Evolutionary conservation across 92 coral and sea anemone genomes (phyloP), one percentile per base, ranked within the genome.

Genomic region (Porites rus): DNA sequence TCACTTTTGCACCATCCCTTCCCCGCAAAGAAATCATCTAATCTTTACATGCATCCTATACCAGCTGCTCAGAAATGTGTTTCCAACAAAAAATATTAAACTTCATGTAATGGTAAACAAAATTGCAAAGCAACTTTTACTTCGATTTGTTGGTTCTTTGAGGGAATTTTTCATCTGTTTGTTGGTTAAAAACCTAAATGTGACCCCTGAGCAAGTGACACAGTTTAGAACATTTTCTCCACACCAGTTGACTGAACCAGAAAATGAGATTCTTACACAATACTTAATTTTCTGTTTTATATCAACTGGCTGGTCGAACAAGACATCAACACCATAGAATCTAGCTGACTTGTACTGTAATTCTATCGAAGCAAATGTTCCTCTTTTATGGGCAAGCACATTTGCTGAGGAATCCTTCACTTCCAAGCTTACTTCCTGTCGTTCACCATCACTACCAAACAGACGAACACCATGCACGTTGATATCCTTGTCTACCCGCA

Each of bases 241-340:
- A 68, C 18, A 12, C 72, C 72, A 68, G 0, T 16, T 21, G 25
- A n/a, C 1, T 68, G 72, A 68, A 24, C 72, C 72, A 68, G 72
- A 24, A n/a, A 68, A 4, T 11, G 72, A 68, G 31, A n/a, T 38
- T n/a, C 51, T 20, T 17, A 68, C 13, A n/a, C 72, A 20, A 12
- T 68, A 68, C 10, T 21, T 46, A 22, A 25, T 24, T n/a, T 68
- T 17, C 13, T 68, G 10, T 17, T 22, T 6, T 68, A 68, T 10
- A 68, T 4, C 25, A 24, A 38, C 72, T 68, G 72, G 72, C 25
- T 68, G 28, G 11, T 68, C 72, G 25, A 68, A 10, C 43, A 68
- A 68, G 31, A 68, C 72, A 68, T 68, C 31, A 68, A 25, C 10
- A 4, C 72, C 72, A 68, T 68, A 68, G 72, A 25, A 68, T 21